Conservation (phyloP, 2,888 invertebrate genomes). For the Blera fallax region DNA sequence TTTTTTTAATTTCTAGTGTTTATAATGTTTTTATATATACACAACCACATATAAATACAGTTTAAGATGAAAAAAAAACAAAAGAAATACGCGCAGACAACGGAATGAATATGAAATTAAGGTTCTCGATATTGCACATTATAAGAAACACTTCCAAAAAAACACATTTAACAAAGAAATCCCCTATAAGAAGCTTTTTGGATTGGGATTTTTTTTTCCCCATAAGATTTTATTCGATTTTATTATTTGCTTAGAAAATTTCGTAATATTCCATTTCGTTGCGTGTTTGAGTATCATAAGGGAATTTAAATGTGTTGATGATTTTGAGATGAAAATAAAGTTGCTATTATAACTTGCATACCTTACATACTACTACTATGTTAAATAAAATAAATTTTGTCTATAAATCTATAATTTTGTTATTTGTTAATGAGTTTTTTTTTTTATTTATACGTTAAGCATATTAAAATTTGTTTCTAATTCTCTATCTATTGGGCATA, state of each 20-base stretch:
- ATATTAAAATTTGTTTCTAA: conserved; percentile 46
- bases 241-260: background rate
- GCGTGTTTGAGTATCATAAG: background rate
- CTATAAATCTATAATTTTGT: conserved; percentile 43
- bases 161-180: background rate
- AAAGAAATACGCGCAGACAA: background rate
- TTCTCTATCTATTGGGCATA: conserved; percentile 44
- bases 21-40: conserved; percentile 42
- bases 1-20: conserved; percentile 37
- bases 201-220: too few species aligned
- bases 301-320: conserved; percentile 33
- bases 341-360: conserved; percentile 44
- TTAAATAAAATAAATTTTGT: conserved; percentile 9
- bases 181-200: background rate
- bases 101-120: background rate
- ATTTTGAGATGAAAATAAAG: conserved; percentile 55
- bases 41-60: conserved; percentile 27
- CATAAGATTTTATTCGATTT: background rate
- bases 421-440: conserved; percentile 64
- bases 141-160: background rate
- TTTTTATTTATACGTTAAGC: conserved; percentile 57
- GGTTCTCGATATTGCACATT: background rate
- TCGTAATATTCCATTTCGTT: conserved; percentile 5
- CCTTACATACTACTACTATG: background rate
- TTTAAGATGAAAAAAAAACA: background rate